Evolutionary conservation across 1,140 invertebrate species (phyloP).

Genomic region (Aplysia californica): DNA sequence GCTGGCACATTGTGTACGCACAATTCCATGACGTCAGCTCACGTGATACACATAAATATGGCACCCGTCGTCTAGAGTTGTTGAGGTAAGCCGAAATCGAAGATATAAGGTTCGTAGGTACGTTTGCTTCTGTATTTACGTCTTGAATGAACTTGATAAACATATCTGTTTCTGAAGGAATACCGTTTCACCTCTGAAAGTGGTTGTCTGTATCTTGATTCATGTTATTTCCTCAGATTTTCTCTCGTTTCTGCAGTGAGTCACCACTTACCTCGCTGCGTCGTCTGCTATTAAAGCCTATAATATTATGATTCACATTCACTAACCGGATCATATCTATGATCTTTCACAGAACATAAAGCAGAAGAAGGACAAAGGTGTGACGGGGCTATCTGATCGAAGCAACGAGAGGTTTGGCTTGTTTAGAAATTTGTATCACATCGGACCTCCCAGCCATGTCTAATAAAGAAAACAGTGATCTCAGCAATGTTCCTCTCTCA

Average conservation of each 20-base stretch:
- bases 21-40: neutral
- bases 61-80: neutral
- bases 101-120: neutral
- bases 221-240: neutral
- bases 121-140: too few species aligned
- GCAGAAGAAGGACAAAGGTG: neutral
- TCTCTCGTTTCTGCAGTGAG: neutral
- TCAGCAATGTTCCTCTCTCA: slow-evolving; percentile 1
- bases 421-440: too few species aligned
- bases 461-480: neutral
- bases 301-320: neutral
- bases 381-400: neutral
- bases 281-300: neutral
- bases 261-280: neutral
- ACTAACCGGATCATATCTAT: neutral
- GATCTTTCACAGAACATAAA: neutral
- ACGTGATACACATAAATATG: slow-evolving; percentile 17
- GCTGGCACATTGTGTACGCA: slow-evolving; percentile 9
- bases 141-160: too few species aligned
- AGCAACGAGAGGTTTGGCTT: neutral
- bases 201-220: neutral
- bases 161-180: too few species aligned
- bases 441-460: neutral
- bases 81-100: neutral
- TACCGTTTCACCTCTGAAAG: neutral